Evolutionary conservation across 1,140 invertebrate species (phyloP).

Genomic region (Bilobella aurantiaca): DNA sequence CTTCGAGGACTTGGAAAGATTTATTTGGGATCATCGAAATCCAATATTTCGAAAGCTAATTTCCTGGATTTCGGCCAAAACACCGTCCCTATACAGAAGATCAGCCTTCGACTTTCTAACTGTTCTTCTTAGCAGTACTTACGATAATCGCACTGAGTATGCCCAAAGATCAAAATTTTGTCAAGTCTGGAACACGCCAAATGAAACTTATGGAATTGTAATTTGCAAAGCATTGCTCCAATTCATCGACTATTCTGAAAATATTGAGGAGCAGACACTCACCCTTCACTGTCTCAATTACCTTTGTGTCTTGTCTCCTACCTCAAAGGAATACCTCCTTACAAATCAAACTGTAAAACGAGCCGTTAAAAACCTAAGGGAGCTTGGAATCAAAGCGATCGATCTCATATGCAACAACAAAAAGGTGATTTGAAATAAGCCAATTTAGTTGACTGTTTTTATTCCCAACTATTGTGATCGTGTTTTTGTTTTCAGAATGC

Average conservation of each 20-base stretch:
- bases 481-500: conserved; percentile 8
- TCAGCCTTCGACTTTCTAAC: background rate
- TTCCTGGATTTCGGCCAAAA: conserved; percentile 18
- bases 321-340: conserved; percentile 19
- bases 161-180: conserved; percentile 6
- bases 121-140: background rate
- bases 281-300: conserved; percentile 7
- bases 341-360: conserved; percentile 7
- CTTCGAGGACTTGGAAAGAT: conserved; percentile 30
- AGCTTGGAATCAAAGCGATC: conserved; percentile 19
- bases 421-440: conserved; percentile 16
- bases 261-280: conserved; percentile 15
- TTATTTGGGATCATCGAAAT: conserved; percentile 20
- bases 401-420: background rate
- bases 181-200: conserved; percentile 11
- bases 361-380: conserved; percentile 8
- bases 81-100: conserved; percentile 13
- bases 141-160: background rate
- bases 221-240: conserved; percentile 14
- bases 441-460: background rate
- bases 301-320: conserved; percentile 13
- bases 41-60: conserved; percentile 16
- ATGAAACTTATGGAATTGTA: conserved; percentile 14
- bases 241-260: conserved; percentile 12
- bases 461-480: background rate